Base-by-base conservation (phyloP, 2,888 invertebrate genomes). In the Cabera pusaria region DNA sequence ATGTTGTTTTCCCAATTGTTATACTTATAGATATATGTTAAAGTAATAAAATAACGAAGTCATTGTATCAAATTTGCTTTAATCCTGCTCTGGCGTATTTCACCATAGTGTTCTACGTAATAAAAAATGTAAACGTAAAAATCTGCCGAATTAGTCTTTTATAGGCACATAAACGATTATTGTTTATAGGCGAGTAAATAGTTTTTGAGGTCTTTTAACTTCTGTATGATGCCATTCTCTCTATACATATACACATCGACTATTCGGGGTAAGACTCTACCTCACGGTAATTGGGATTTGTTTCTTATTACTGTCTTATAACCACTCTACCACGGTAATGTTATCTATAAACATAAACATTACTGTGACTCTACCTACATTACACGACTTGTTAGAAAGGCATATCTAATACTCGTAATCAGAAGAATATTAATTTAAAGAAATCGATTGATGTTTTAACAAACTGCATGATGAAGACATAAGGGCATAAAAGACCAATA, bases 71-170 rank as follows among this genome's bases (percentile, higher is more conserved):
- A 42, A 29, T 10, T 46, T 40, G 53, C 51, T 50, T 48, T 46
- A 45, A 49, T 55, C 59, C 50, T 36, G 24, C 41, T 60, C 64
- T 64, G 65, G 63, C 62, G 63, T 69, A 52, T 58, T 64, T 72
- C 83, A 82, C 68, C 70, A 77, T 82, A 80, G 82, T 85, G 82
- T 84, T 85, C 77, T 74, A 65, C 75, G 69, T 74, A 70, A 72
- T n/a, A 54, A 67, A 69, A 64, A 68, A 70, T 67, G 59, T 66
- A 48, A 68, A 67, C 59, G 48, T 66, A 69, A 81, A 72, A 56
- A 76, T 77, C 73, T 79, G 77, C 86, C 85, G 86, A 85, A 85
- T 85, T 85, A 86, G 80, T 79, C 71, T 78, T 76, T 75, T 75
- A 76, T 79, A 80, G 79, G 67, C 64, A 67, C 60, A 57, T 66